Evolutionary conservation across 1,140 invertebrate genomes (phyloP), one percentile per base, ranked within the genome.

Genomic region (Caenorhabditis tropicalis): DNA sequence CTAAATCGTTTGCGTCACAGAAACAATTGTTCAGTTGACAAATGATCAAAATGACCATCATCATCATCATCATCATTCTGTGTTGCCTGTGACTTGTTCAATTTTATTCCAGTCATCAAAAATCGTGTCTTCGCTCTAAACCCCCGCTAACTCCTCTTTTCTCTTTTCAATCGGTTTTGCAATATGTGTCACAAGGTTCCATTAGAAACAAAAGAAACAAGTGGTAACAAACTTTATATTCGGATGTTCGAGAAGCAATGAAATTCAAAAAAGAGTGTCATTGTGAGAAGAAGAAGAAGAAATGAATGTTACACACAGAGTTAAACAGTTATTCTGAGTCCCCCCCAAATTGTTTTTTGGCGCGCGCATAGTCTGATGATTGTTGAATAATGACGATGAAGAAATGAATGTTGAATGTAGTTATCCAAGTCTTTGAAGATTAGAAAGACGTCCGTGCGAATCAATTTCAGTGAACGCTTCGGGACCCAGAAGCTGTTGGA

Each of bases 401-500:
- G 58, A n/a, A n/a, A 65, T 65, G 58, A 10, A 74, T 43, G 27
- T 19, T 43, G 16, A 31, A 65, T n/a, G 10, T 2, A 21, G 36
- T 74, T 43, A 74, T 74, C 65, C 65, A 46, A 74, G 65, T 43
- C 65, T 31, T 74, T 74, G 65, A 39, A 74, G 65, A 43, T 74
- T 74, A 1, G 65, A 74, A 10, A 74, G 29, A 43, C 65, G 65
- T 36, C 65, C 65, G n/a, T 74, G 65, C 1, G 65, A 74, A n/a
- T 74, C 65, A 10, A 74, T 7, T 24, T 74, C 65, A 0, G 65
- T 43, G 65, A 74, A 74, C n/a, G 65, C 33, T 46, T 74, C 65
- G 9, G 65, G 65, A 15, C 65, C 65, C 19, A 74, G 36, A 46
- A 74, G 65, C 36, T 74, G 65, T 43, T 74, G 65, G 36, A 74